A percentile compares a stretch with the other conserved stretches of the same genome.
phyloP scores from a whole-genome alignment of 2,888 invertebrate genomes.

The Beris chalybata region DNA sequence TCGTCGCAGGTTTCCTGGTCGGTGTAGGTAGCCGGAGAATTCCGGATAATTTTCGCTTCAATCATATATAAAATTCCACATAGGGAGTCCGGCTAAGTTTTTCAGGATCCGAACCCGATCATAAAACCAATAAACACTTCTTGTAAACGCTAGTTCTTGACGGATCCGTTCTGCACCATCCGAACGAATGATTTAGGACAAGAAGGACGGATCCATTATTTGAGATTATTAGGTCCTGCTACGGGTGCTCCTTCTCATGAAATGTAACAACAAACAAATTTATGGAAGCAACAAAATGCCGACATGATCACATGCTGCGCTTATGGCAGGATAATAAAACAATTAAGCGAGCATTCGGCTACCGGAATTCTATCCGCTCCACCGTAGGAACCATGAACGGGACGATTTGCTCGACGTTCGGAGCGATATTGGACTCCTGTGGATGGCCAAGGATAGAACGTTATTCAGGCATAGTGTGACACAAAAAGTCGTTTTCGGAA shows the following conservation, averaged over 20 bases:
- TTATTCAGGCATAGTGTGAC: no score
- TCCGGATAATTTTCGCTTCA: slow-evolving; percentile 10
- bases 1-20: not conserved
- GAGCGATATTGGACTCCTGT: no score
- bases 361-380: slow-evolving; percentile 18
- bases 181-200: slow-evolving; percentile 21
- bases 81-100: not conserved
- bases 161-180: no score
- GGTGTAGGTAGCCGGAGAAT: slow-evolving; percentile 5
- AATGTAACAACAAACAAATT: slow-evolving; percentile 32
- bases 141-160: slow-evolving; percentile 3
- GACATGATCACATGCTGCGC: slow-evolving; percentile 25
- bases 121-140: slow-evolving; percentile 23
- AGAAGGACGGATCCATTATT: slow-evolving; percentile 29
- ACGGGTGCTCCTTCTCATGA: slow-evolving; percentile 25
- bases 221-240: slow-evolving; percentile 24
- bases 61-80: no score
- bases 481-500: no score
- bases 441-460: no score
- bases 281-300: slow-evolving; percentile 23
- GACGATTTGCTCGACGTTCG: no score
- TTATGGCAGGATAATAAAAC: slow-evolving; percentile 16
- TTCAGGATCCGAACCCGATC: slow-evolving; percentile 6
- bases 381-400: not conserved
- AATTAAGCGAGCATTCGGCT: slow-evolving; percentile 24